Conservation (phyloP, 1,140 invertebrate genomes). For the Augochlora pura region DNA sequence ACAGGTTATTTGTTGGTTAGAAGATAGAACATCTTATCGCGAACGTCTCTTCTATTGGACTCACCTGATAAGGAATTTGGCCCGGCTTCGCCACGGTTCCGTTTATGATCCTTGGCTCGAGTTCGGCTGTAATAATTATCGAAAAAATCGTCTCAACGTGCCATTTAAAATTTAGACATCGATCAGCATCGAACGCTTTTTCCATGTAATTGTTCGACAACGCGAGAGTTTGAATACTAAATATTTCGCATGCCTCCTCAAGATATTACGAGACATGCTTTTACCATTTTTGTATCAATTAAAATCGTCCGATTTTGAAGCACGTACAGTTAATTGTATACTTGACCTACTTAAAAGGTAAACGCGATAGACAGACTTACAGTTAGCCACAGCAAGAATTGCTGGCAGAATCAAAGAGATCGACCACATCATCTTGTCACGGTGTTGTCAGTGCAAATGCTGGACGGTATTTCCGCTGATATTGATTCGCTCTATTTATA, state of each 20-base stretch:
- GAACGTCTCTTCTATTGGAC: not conserved
- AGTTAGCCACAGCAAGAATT: not conserved
- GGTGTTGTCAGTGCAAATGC: not conserved
- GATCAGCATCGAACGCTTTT: not conserved
- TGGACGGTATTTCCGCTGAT: not conserved
- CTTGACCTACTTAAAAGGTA: too few relatives aligned
- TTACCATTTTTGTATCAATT: too few relatives aligned
- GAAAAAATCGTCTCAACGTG: not conserved
- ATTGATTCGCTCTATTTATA: not conserved
- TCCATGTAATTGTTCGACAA: not conserved
- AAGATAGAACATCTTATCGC: not conserved
- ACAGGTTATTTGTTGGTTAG: not conserved
- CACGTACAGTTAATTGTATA: too few relatives aligned
- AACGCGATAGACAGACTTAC: constrained; percentile 9
- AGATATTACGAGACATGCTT: too few relatives aligned
- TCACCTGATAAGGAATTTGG: constrained; percentile 68
- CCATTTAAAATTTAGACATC: not conserved
- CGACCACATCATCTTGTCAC: not conserved
- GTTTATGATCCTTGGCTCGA: constrained; percentile 46
- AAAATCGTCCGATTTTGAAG: too few relatives aligned
- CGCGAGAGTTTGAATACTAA: too few relatives aligned
- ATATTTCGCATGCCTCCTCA: too few relatives aligned
- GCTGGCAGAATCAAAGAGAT: not conserved
- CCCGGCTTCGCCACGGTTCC: constrained; percentile 55
- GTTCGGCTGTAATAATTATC: not conserved